Evolutionary conservation across 1,140 invertebrate species (phyloP), one percentile per base, ranked within the genome.

Genomic region (Aporrectodea caliginosa): DNA sequence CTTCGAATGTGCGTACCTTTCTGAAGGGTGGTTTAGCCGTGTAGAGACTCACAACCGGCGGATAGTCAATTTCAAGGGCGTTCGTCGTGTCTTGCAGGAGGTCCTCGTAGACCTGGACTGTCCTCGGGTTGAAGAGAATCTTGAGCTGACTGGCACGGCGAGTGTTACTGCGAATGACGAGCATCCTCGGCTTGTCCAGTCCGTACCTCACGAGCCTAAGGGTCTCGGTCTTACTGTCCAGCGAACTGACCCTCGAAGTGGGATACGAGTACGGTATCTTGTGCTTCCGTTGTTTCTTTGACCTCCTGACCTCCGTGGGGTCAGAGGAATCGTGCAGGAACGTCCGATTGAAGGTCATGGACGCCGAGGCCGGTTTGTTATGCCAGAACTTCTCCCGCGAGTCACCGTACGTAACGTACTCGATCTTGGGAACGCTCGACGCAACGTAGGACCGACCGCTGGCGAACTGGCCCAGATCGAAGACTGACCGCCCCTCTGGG

Each of bases 41-140:
- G 68, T 81, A 88, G 0, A 88, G 79, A 0, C 83, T 81, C 29
- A 68, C 73, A 0, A 85, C 84, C 16, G 84, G 85, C 70, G 83
- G 84, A 43, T 79, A 43, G 27, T 81, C 78, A 27, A 84, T 79
- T 33, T 82, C 77, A 6, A 85, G 73, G 78, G 86, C 81, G 75
- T 85, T 83, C 0, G 81, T 75, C 29, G 86, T 82, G 72, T 97
- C 95, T 86, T 94, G 93, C 76, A 98, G 89, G n/a, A 98, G 93
- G 85, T 97, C 95, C 89, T 98, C 95, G 85, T 96, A 98, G 1
- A 94, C 94, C 86, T 97, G 95, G 16, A 93, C 93, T 0, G 95
- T 97, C 79, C 94, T 91, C 81, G 97, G 90, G 88, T 98, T 98
- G 73, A 98, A 88, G 79, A 98, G 84, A 12, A 88, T 75, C 76